Evolutionary conservation across 2,888 invertebrate species (phyloP).

Genomic region (Antheraea yamamai): DNA sequence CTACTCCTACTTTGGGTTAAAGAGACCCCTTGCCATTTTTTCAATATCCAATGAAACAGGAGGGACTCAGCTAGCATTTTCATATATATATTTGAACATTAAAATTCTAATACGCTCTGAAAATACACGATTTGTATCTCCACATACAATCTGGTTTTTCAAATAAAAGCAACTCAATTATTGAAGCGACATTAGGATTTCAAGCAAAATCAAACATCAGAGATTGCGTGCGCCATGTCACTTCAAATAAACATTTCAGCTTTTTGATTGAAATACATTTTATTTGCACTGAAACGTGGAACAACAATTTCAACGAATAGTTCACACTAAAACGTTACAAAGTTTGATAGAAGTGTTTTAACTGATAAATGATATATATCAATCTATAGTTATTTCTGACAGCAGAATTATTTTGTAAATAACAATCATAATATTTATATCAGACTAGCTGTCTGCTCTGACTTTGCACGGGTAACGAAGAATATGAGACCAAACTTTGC

Average conservation of each 20-base stretch:
- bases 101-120: neutral
- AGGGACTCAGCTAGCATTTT: too few relatives aligned
- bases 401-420: too few relatives aligned
- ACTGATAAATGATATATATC: conserved; percentile 22
- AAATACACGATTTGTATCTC: conserved; percentile 11
- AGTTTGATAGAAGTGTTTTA: conserved; percentile 45
- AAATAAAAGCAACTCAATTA: conserved; percentile 28
- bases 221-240: conserved; percentile 29
- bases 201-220: conserved; percentile 34
- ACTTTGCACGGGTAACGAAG: too few relatives aligned
- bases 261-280: conserved; percentile 44
- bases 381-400: neutral
- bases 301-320: conserved; percentile 51
- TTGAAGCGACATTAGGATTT: conserved; percentile 27
- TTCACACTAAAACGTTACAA: conserved; percentile 44
- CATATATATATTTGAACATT: neutral
- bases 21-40: too few relatives aligned
- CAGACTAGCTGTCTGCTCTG: too few relatives aligned
- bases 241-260: conserved; percentile 36
- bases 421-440: too few relatives aligned
- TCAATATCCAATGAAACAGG: too few relatives aligned
- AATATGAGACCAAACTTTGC: too few relatives aligned
- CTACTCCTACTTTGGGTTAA: too few relatives aligned
- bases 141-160: conserved; percentile 21
- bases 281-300: conserved; percentile 37